Evolutionary conservation across 2,113 vertebrate species (phyloP).

Genomic region (Asarcornis scutulata): DNA sequence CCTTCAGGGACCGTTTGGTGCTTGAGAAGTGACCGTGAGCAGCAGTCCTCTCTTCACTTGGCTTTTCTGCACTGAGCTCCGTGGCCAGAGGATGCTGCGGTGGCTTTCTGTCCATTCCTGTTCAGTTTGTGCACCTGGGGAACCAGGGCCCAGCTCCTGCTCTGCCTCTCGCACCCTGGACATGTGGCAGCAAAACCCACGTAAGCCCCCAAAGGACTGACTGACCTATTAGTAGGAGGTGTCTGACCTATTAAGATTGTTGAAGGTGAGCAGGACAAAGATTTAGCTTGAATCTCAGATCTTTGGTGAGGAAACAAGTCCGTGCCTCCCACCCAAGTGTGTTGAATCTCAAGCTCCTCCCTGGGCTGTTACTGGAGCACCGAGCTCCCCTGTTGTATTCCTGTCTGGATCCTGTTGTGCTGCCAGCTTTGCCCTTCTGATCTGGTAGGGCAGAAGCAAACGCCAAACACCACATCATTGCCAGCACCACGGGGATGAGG

Average conservation of each 20-base stretch:
- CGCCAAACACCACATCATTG: fast-evolving
- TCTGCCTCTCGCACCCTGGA: neutral
- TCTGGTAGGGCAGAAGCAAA: fast-evolving
- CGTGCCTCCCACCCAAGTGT: fast-evolving
- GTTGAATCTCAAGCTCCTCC: neutral
- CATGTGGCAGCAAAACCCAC: neutral
- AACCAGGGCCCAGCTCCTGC: neutral
- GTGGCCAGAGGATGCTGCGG: neutral
- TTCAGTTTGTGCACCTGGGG: fast-evolving
- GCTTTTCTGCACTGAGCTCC: neutral
- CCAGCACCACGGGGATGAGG: neutral
- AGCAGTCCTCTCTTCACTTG: neutral
- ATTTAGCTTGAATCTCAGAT: neutral
- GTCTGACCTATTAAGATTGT: neutral
- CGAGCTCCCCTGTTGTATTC: neutral
- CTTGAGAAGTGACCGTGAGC: neutral
- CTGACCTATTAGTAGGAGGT: neutral
- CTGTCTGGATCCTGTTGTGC: neutral
- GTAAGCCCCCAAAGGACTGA: neutral
- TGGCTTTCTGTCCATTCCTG: neutral
- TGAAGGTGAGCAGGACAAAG: neutral
- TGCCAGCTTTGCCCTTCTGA: fast-evolving
- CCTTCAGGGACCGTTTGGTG: neutral
- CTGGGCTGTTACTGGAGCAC: neutral
- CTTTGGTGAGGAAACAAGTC: neutral